Evolutionary conservation across 2,888 invertebrate species (phyloP), one percentile per base, ranked within the genome.

Genomic region (Parochlus steinenii): DNA sequence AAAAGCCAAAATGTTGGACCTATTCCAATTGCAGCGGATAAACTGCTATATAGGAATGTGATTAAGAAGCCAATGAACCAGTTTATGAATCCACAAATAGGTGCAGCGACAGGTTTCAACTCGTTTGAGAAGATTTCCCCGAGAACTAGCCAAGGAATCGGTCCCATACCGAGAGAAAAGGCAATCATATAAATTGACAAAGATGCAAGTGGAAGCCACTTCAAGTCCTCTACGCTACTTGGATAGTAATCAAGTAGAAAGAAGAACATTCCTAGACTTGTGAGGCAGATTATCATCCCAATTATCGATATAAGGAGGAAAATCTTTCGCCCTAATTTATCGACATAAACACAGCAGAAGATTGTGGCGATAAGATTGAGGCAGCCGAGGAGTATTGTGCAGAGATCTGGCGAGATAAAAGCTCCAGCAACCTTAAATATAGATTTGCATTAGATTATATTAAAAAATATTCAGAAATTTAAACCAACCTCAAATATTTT

Each of bases 81-180:
- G 53, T 85, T 87, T 32, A 80, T 67, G 1, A 83, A 70, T 15
- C 82, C 80, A 2, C 82, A 80, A 16, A 81, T 70, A 1, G 83
- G 79, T 14, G 74, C 71, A 17, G 78, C 79, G 33, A 77, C 64
- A 4, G 73, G 76, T 51, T 82, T 82, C 39, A 85, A 77, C 46
- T 82, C 75, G 2, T 77, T 65, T 31, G 81, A 68, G 53, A 89
- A 79, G 8, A 89, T 62, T 54, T 89, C 89, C 3, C 85, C 71
- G 53, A 77, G 64, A 57, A 58, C 78, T 65, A 86, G 69, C 82
- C 82, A 36, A 0, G 87, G 87, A 29, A 89, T 80, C 1, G 89
- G 89, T 1, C 89, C 89, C 47, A 75, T 77, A 31, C 87, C 87
- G 23, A 86, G 49, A 0, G 83, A 81, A 59, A 86, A 89, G 27